phyloP scores from a whole-genome alignment of 2,797 vertebrate genomes.

The Neopelma chrysocephalum region DNA sequence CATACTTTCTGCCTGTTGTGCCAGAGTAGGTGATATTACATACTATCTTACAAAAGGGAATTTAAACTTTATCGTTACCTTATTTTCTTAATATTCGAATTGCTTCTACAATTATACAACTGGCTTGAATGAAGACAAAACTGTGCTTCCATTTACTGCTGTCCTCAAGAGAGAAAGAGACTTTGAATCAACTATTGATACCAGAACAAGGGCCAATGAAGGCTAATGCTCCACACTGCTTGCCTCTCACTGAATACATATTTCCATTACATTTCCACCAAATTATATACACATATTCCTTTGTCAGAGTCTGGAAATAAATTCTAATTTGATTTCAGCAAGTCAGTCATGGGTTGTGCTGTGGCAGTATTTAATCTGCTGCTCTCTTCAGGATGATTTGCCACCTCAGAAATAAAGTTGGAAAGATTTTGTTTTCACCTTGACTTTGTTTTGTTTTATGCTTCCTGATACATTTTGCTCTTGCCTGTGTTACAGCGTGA shows the following conservation, averaged over 20 bases:
- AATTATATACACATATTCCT: neutral
- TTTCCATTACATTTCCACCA: neutral
- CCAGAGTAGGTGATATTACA: neutral
- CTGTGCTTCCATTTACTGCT: neutral
- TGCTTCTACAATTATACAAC: neutral
- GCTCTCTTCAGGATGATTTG: neutral
- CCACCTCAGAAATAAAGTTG: neutral
- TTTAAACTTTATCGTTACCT: neutral
- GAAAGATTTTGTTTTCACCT: neutral
- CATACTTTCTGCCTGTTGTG: neutral
- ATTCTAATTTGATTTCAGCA: slow-evolving; percentile 20
- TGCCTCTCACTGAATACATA: neutral
- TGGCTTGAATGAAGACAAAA: neutral
- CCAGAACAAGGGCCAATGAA: neutral
- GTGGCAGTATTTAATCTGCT: neutral
- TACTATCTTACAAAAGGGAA: neutral
- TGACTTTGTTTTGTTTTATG: neutral
- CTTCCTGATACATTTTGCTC: neutral
- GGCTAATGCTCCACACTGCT: neutral
- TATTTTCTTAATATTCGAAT: neutral
- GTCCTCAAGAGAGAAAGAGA: neutral
- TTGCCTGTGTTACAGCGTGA: neutral
- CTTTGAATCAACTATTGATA: neutral
- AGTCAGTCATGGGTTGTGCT: neutral
- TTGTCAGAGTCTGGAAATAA: neutral